Evolutionary conservation across 2,888 invertebrate species (phyloP).

Genomic region (Strigamia crassipes): DNA sequence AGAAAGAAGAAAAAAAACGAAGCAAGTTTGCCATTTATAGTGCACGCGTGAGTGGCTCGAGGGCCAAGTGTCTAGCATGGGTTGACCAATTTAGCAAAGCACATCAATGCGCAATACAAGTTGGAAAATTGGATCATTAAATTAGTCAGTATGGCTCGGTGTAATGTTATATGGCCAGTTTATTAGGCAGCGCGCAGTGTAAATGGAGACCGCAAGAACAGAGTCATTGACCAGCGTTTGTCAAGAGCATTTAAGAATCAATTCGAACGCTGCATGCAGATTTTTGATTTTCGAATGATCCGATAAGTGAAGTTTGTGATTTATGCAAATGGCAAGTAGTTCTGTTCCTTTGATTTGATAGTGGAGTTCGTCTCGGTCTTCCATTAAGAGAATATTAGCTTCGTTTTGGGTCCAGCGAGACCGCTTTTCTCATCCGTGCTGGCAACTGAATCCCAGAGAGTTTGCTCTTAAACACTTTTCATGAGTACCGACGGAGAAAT

Average conservation of each 20-base stretch:
- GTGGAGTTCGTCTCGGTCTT: constrained; percentile 28
- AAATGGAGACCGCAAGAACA: constrained; percentile 11
- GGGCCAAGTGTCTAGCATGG: constrained; percentile 31
- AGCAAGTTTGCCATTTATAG: constrained; percentile 32
- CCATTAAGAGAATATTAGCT: constrained; percentile 42
- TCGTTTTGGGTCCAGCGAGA: constrained; percentile 38
- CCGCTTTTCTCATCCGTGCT: constrained; percentile 38
- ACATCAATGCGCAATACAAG: constrained; percentile 42
- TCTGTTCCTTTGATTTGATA: constrained; percentile 36
- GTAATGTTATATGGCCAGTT: constrained; percentile 32
- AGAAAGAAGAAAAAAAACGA: background rate
- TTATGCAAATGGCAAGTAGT: constrained; percentile 24
- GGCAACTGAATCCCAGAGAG: constrained; percentile 25
- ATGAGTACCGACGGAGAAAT: constrained; percentile 42
- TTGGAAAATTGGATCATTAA: constrained; percentile 40
- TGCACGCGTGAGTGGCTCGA: constrained; percentile 19
- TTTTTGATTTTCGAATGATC: constrained; percentile 6
- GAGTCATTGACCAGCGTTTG: constrained; percentile 24
- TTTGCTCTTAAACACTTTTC: constrained; percentile 42
- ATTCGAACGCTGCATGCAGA: background rate
- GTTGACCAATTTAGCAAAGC: constrained; percentile 42
- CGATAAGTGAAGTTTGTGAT: constrained; percentile 12
- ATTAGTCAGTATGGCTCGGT: constrained; percentile 36
- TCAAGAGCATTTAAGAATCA: constrained; percentile 30
- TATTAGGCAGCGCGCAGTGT: constrained; percentile 4